Evolutionary conservation across 2,888 invertebrate genomes (phyloP).

Genomic region (Mimumesa dahlbomi): DNA sequence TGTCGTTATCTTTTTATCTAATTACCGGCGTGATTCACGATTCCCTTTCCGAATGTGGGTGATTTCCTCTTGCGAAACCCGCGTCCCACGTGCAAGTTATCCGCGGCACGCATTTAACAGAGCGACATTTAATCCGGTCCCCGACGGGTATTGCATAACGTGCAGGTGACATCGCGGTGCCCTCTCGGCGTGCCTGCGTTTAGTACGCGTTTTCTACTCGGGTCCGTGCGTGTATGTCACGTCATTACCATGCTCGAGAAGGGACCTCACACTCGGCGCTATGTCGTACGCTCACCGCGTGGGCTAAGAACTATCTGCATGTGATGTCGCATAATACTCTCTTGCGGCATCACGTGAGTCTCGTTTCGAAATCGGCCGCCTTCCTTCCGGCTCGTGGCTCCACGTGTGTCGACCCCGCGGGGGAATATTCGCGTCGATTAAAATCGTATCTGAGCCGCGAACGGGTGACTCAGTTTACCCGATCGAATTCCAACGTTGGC

Average conservation of each 20-base stretch:
- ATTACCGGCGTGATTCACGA: constrained; percentile 31
- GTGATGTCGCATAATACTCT: constrained; percentile 63
- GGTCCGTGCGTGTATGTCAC: constrained; percentile 61
- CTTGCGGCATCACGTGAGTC: constrained; percentile 32
- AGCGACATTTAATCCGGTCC: constrained; percentile 60
- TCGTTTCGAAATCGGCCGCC: constrained; percentile 47
- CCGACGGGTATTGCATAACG: constrained; percentile 55
- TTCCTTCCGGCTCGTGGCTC: constrained; percentile 50
- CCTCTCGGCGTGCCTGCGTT: constrained; percentile 44
- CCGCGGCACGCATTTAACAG: constrained; percentile 48
- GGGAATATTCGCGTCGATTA: too few species aligned
- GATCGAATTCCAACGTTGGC: too few species aligned
- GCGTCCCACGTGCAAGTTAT: constrained; percentile 55
- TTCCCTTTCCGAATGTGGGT: constrained; percentile 39
- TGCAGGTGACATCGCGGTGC: constrained; percentile 63
- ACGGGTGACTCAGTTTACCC: too few species aligned
- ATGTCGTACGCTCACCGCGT: constrained; percentile 56
- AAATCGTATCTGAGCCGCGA: too few species aligned
- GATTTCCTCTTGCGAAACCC: constrained; percentile 46
- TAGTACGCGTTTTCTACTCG: constrained; percentile 47
- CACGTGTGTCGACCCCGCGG: too few species aligned
- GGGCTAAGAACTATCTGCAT: constrained; percentile 65
- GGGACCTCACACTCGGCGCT: constrained; percentile 50
- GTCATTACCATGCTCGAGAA: constrained; percentile 60
- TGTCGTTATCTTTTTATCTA: constrained; percentile 33